phyloP scores from a whole-genome alignment of 2,113 vertebrate genomes.

The Calypte anna region DNA sequence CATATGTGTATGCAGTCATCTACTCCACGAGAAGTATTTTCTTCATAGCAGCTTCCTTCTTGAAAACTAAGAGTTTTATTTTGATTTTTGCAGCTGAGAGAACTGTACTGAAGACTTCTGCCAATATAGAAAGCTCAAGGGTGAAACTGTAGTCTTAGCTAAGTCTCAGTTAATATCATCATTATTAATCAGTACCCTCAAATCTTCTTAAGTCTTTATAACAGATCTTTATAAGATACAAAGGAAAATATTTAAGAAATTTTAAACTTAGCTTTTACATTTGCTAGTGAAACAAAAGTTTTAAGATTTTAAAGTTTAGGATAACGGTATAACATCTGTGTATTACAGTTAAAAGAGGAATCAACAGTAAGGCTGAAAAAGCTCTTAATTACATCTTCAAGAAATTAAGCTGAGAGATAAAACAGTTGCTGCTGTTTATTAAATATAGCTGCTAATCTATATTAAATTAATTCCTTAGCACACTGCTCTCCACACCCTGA shows the following conservation, averaged over 20 bases:
- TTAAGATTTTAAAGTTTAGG: neutral
- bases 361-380: neutral
- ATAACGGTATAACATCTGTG: neutral
- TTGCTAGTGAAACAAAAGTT: neutral
- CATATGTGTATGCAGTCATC: neutral
- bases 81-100: slow-evolving; percentile 10
- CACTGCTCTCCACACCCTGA: neutral
- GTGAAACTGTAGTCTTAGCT: slow-evolving; percentile 1
- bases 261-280: neutral
- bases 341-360: neutral
- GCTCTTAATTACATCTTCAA: neutral
- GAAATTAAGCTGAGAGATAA: neutral
- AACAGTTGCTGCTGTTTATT: slow-evolving; percentile 19
- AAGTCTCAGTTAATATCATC: slow-evolving; percentile 8
- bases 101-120: neutral
- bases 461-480: neutral
- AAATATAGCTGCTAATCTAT: neutral
- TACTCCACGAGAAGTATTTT: neutral
- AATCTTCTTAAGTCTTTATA: neutral
- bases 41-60: neutral
- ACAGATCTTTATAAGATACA: neutral
- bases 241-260: neutral
- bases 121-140: neutral
- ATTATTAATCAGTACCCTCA: neutral
- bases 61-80: neutral